Evolutionary conservation across 53 echinoderm and acorn worm species (phyloP), one percentile per base, ranked within the genome.

Genomic region (Pentamera pediparva): DNA sequence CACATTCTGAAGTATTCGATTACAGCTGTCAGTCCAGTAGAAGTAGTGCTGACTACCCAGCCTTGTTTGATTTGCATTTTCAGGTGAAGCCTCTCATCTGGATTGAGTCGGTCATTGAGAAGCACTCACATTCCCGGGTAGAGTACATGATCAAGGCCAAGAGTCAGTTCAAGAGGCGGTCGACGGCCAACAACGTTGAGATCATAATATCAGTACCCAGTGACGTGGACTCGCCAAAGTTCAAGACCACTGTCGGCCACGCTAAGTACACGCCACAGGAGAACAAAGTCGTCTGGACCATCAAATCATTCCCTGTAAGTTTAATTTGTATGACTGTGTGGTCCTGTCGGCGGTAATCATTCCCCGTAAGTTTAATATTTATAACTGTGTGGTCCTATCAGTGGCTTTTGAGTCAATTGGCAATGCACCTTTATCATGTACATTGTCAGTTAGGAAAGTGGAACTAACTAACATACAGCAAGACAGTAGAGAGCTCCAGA

Each of bases 101-200:
- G 98, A 98, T 98, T 15, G 98, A 98, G 75, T 98, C 98, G 0
- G 98, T 98, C 20, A 98, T 98, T 6, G 98, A 98, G 86, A 81
- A 86, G 31, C 98, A 98, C 59, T 88, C 98, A 17, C 98, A 98
- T 69, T 91, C 91, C 38, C 83, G 98, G 4, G 98, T 98, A 20
- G 98, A 98, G 62, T 98, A 98, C 91, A 98, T 98, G 98, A 89
- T 98, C 70, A 98, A 98, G 49, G 98, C 98, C 33, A 98, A 98
- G 72, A 91, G 91, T 45, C 98, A 98, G 70, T 98, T 98, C 79
- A 98, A 98, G 61, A 76, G 98, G 15, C 73, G 98, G 24, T 98
- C 98, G 4, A 98, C 98, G 21, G 98, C 98, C 32, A 98, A 98
- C 82, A 98, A 98, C 39, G 98, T 98, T 6, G 98, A 98, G 33